phyloP scores from a whole-genome alignment of 2,888 invertebrate species.

The Axea sp. region DNA sequence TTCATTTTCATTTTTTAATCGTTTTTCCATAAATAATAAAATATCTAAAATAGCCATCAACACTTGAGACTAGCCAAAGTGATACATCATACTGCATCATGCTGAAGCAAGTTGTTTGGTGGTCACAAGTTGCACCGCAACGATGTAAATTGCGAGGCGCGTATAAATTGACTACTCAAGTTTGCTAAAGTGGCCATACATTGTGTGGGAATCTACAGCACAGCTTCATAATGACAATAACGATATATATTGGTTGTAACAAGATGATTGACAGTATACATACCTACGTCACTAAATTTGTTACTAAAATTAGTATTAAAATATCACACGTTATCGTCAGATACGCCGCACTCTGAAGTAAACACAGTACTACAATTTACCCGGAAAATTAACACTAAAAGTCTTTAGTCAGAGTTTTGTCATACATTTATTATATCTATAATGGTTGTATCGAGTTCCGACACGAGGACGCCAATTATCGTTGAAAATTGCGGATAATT shows the following conservation, averaged over 20 bases:
- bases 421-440: slow-evolving; percentile 9
- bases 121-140: slow-evolving; percentile 10
- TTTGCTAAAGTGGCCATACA: slow-evolving; percentile 3
- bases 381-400: background rate
- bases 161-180: slow-evolving; percentile 26
- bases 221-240: slow-evolving; percentile 6
- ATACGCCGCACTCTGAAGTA: too few species aligned
- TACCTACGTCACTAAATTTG: slow-evolving; percentile 1
- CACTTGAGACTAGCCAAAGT: background rate
- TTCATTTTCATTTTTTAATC: too few species aligned
- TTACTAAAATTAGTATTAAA: too few species aligned
- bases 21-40: background rate
- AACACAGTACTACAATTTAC: background rate
- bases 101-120: slow-evolving; percentile 11
- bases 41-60: background rate
- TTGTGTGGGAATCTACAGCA: background rate
- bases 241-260: slow-evolving; percentile 7
- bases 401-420: slow-evolving; percentile 5
- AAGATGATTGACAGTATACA: slow-evolving; percentile 10
- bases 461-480: slow-evolving; percentile 3
- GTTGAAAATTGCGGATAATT: slow-evolving; percentile 6
- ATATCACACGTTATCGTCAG: too few species aligned
- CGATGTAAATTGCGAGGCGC: slow-evolving; percentile 15
- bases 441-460: slow-evolving; percentile 1
- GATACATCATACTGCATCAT: slow-evolving; percentile 6